Evolutionary conservation across 2,113 vertebrate genomes (phyloP).

Genomic region (Burhinus bistriatus): DNA sequence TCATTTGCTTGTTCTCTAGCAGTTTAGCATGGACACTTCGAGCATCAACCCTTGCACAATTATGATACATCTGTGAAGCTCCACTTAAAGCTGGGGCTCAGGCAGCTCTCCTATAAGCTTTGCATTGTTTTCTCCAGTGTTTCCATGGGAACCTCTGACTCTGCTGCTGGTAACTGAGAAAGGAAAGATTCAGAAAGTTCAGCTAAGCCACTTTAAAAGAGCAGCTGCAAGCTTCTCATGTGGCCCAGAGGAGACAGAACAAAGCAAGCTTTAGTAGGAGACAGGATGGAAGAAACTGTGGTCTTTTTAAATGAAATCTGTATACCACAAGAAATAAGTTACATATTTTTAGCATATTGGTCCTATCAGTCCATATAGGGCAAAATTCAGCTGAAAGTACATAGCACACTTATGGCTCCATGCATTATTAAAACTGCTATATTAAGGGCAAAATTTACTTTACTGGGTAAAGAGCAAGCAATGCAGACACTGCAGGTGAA

Average conservation of each 20-base stretch:
- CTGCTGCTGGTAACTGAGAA: neutral
- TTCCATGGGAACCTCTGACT: neutral
- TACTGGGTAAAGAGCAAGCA: neutral
- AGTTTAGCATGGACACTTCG: neutral
- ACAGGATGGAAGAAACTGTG: neutral
- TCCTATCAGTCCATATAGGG: neutral
- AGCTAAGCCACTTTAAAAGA: neutral
- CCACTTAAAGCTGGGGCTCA: neutral
- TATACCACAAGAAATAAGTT: neutral
- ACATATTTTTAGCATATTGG: neutral
- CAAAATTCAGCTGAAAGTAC: neutral
- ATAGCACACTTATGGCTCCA: neutral
- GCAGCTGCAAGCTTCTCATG: neutral
- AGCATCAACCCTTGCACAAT: neutral
- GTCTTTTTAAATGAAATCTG: neutral
- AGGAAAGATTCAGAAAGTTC: neutral
- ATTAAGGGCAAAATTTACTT: neutral
- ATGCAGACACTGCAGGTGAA: neutral
- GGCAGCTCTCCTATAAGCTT: neutral
- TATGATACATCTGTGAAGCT: accelerated
- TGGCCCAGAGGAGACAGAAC: neutral
- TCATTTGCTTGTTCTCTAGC: neutral
- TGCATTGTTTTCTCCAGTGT: neutral
- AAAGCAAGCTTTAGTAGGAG: neutral
- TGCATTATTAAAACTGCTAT: neutral